These are phyloP conservation scores for Scotopteryx bipunctaria DNA, from an alignment of 2,888 invertebrate genomes.

Conservation along the genomic window DNA sequence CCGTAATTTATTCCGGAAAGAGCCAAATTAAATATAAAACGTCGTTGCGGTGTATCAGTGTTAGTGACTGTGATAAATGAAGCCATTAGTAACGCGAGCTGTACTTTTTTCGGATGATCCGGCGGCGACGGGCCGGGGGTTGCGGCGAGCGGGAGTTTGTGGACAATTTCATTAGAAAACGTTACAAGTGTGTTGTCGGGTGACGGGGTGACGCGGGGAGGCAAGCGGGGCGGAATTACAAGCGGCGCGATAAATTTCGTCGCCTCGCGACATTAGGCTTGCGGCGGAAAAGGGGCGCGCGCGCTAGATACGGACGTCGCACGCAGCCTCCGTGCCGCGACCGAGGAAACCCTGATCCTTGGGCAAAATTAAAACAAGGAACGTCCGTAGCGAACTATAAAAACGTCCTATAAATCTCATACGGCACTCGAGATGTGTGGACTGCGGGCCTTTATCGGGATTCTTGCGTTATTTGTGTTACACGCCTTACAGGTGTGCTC, in stretches of 20 bases:
- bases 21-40: conserved; percentile 83
- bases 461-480: conserved; percentile 64
- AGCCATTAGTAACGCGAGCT: conserved; percentile 83
- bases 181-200: conserved; percentile 78
- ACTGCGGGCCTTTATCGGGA: conserved; percentile 64
- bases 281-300: conserved; percentile 61
- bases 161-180: conserved; percentile 84
- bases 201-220: conserved; percentile 70
- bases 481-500: conserved; percentile 58
- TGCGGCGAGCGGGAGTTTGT: conserved; percentile 75
- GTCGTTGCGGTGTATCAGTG: conserved; percentile 83
- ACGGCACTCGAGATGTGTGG: conserved; percentile 61
- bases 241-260: conserved; percentile 81
- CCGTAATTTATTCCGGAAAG: conserved; percentile 79
- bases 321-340: conserved; percentile 40
- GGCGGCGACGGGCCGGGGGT: conserved; percentile 73
- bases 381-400: conserved; percentile 74
- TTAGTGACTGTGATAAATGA: conserved; percentile 83
- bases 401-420: conserved; percentile 74
- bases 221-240: conserved; percentile 73
- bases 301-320: conserved; percentile 44
- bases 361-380: conserved; percentile 77
- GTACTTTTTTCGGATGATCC: conserved; percentile 82
- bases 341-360: conserved; percentile 60
- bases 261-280: conserved; percentile 73